phyloP scores from a whole-genome alignment of 2,888 invertebrate genomes.

The Azorinus chamasolen region DNA sequence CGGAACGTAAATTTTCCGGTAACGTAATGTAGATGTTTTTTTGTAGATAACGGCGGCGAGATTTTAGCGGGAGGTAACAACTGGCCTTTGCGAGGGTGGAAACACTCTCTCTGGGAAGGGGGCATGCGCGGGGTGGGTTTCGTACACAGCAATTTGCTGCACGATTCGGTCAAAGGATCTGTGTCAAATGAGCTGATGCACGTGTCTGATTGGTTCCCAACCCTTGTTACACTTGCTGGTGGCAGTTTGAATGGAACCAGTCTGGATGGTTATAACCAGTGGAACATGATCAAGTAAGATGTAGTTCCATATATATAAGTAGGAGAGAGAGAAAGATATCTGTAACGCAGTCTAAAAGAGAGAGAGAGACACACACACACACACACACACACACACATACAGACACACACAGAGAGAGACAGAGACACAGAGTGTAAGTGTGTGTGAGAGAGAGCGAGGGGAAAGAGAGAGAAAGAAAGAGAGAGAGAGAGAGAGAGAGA shows the following conservation, averaged over 20 bases:
- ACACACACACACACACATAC: too few relatives aligned
- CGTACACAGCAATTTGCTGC: constrained; percentile 73
- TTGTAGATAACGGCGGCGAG: constrained; percentile 87
- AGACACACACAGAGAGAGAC: too few relatives aligned
- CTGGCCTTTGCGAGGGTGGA: constrained; percentile 84
- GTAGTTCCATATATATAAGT: too few relatives aligned
- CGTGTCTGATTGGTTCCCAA: constrained; percentile 85
- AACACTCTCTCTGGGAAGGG: constrained; percentile 84
- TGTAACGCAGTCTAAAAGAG: too few relatives aligned
- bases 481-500: too few relatives aligned
- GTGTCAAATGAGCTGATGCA: constrained; percentile 78
- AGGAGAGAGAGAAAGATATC: too few relatives aligned
- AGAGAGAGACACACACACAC: too few relatives aligned
- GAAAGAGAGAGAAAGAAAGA: too few relatives aligned
- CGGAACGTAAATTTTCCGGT: too few relatives aligned
- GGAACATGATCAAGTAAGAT: constrained; percentile 80
- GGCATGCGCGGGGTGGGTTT: constrained; percentile 84
- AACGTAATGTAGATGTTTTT: too few relatives aligned
- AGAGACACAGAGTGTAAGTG: too few relatives aligned
- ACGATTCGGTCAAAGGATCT: constrained; percentile 52
- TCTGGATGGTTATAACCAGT: constrained; percentile 83
- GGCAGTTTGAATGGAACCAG: constrained; percentile 77
- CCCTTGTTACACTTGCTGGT: constrained; percentile 78
- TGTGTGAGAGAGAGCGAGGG: too few relatives aligned
- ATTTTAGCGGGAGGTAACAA: constrained; percentile 83